Evolutionary conservation across 2,888 invertebrate species (phyloP), one percentile per base, ranked within the genome.

Genomic region (Clostera curtula): DNA sequence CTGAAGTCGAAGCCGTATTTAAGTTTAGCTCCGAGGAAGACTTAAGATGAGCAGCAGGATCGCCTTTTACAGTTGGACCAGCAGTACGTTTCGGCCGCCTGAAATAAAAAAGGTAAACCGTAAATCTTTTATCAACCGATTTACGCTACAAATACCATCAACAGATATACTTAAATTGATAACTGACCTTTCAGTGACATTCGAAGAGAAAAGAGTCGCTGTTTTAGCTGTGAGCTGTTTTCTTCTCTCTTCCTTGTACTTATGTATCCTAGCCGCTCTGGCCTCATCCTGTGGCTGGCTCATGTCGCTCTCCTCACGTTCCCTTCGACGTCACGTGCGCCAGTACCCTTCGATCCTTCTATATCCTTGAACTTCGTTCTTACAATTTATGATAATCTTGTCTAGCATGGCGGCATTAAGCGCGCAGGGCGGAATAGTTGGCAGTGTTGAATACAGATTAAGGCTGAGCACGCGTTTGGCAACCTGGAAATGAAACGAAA

Each of bases 221-320:
- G 82, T 79, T 48, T 86, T 87, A n/a, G 87, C 86, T 18, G 87
- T 89, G 36, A 91, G 73, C 64, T 91, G 90, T 49, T 85, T 87
- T 36, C 89, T 84, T 29, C 92, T 80, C 58, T 91, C 90, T 54
- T 91, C 91, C 63, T 92, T 92, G 69, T 91, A 91, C 49, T 87
- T 86, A 49, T 87, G 88, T 52, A 91, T 89, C 58, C 91, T 82
- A 67, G 88, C 88, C 59, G 86, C 83, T 42, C 86, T 73, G 62
- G 76, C 84, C 63, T 84, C 85, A 44, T 85, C 84, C 36, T 66
- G 70, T 34, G 75, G 59, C 49, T 67, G 68, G 41, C 61, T 82
- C 82, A 83, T 83, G 36, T 53, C 65, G 57, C 48, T 47, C 34
- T 49, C 56, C 36, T 40, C 41, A 19, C 30, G 37, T 19, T 51